Evolutionary conservation across 2,113 vertebrate species (phyloP).

Genomic region (Nestor notabilis): DNA sequence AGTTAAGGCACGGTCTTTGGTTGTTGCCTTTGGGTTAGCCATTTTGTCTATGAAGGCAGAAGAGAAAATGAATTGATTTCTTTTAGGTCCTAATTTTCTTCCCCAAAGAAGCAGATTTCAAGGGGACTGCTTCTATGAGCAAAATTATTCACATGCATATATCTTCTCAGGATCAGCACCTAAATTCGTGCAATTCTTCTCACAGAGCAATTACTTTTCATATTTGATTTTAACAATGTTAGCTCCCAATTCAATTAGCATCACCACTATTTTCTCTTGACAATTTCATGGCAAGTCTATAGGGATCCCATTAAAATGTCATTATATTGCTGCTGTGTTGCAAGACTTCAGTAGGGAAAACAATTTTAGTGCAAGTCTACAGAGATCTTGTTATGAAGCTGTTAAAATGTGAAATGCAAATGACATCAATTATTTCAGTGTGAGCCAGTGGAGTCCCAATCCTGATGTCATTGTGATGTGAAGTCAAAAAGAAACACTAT

Average conservation of each 20-base stretch:
- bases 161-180: background rate
- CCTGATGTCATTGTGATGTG: slow-evolving; percentile 18
- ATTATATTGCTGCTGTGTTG: slow-evolving; percentile 55
- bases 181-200: background rate
- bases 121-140: background rate
- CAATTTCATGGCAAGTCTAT: slow-evolving; percentile 61
- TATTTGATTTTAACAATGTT: slow-evolving; percentile 42
- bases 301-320: slow-evolving; percentile 70
- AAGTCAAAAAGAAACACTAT: slow-evolving; percentile 40
- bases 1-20: background rate
- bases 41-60: background rate
- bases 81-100: background rate
- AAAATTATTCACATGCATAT: background rate
- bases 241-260: slow-evolving; percentile 66
- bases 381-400: slow-evolving; percentile 65
- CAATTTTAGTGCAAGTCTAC: slow-evolving; percentile 59
- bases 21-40: background rate
- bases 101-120: background rate
- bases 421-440: slow-evolving; percentile 57
- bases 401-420: slow-evolving; percentile 63
- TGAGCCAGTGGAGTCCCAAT: slow-evolving; percentile 3
- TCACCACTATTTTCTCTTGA: slow-evolving; percentile 55
- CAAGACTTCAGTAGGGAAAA: slow-evolving; percentile 59
- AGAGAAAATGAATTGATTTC: background rate
- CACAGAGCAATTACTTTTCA: slow-evolving; percentile 29